A percentile compares a stretch with the other conserved stretches of the same genome.
phyloP scores from a whole-genome alignment of 2,888 invertebrate species.

The Cremastinae sp. region DNA sequence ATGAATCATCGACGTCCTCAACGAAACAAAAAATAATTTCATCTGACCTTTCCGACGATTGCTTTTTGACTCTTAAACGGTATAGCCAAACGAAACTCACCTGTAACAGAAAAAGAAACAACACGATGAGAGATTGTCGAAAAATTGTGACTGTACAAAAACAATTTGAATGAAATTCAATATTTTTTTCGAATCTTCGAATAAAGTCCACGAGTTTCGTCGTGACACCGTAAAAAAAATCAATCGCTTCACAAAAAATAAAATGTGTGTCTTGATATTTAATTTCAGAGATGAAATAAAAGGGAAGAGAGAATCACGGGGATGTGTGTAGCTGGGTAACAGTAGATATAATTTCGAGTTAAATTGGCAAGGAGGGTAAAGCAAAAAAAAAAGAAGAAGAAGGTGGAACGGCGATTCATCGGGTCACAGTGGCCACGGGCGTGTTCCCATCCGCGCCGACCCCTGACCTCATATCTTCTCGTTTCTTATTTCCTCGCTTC shows the following conservation, averaged over 20 bases:
- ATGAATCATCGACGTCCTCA: constrained; percentile 31
- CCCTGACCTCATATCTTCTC: constrained; percentile 73
- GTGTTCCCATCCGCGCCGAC: constrained; percentile 77
- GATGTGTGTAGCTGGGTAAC: constrained; percentile 13
- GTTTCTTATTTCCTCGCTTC: constrained; percentile 53
- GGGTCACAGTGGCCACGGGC: constrained; percentile 68
- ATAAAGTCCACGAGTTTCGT: too few relatives aligned
- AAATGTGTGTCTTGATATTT: too few relatives aligned
- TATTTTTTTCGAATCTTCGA: too few relatives aligned
- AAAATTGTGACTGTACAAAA: not conserved
- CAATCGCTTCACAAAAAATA: too few relatives aligned
- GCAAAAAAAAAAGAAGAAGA: constrained; percentile 5
- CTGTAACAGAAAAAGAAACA: constrained; percentile 66
- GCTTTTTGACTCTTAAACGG: constrained; percentile 26
- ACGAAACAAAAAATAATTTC: constrained; percentile 9
- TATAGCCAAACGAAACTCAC: constrained; percentile 64
- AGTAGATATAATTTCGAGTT: constrained; percentile 40
- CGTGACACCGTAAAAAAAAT: too few relatives aligned
- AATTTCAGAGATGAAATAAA: too few relatives aligned
- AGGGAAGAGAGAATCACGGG: not conserved
- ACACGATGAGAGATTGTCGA: constrained; percentile 44
- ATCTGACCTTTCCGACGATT: constrained; percentile 51
- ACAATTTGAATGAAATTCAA: not conserved
- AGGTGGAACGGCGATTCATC: constrained; percentile 25
- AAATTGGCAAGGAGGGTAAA: constrained; percentile 24